Conservation (phyloP, 2,888 invertebrate species). For the Helicoverpa assulta region DNA sequence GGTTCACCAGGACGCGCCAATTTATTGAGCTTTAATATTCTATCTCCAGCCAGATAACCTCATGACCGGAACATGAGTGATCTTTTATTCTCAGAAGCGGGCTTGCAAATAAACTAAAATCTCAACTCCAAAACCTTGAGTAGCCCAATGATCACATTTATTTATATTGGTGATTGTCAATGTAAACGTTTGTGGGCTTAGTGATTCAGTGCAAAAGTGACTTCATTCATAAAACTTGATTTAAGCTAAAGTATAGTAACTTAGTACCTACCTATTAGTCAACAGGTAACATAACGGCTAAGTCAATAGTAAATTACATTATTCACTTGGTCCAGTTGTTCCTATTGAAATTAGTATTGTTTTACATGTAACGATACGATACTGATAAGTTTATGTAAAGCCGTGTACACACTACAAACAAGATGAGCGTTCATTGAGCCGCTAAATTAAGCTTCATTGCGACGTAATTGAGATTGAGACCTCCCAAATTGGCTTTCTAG, state of each 20-base stretch:
- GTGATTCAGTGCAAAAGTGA: slow-evolving; percentile 74
- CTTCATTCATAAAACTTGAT: slow-evolving; percentile 64
- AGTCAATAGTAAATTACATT: neutral
- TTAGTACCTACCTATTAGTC: slow-evolving; percentile 3
- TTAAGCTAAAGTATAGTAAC: slow-evolving; percentile 5
- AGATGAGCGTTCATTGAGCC: neutral
- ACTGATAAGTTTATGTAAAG: neutral
- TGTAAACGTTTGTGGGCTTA: slow-evolving; percentile 63
- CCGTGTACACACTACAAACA: neutral
- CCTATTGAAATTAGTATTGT: neutral
- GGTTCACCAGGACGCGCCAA: slow-evolving; percentile 71
- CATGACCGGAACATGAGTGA: slow-evolving; percentile 77
- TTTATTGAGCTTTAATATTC: slow-evolving; percentile 84
- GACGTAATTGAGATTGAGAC: too few species aligned
- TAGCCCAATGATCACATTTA: slow-evolving; percentile 70
- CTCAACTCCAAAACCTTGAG: slow-evolving; percentile 68
- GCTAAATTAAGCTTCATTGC: too few species aligned
- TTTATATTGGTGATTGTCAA: slow-evolving; percentile 71
- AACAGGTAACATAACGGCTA: neutral
- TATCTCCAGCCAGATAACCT: slow-evolving; percentile 83
- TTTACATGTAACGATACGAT: neutral
- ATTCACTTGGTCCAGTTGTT: slow-evolving; percentile 11
- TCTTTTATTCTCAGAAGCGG: slow-evolving; percentile 82
- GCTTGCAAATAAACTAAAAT: slow-evolving; percentile 74
- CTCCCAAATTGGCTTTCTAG: too few species aligned